A percentile compares a stretch with the other conserved stretches of the same genome.
phyloP scores from a whole-genome alignment of 2,797 vertebrate genomes.

The Channallabes apus region DNA sequence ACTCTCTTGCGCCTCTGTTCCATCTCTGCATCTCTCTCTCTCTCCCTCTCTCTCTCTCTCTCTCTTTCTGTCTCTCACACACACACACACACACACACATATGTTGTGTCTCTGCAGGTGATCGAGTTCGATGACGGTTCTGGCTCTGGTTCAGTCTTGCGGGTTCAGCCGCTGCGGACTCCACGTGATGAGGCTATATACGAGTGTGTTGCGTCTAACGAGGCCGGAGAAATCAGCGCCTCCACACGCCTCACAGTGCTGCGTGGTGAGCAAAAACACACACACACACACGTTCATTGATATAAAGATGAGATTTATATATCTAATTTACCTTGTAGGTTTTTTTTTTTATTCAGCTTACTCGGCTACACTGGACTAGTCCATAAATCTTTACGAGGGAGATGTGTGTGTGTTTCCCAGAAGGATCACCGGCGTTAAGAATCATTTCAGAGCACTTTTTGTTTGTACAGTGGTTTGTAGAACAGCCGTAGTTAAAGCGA shows the following conservation, averaged over 20 bases:
- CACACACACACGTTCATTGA: neutral
- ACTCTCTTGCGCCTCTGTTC: neutral
- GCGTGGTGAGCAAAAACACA: slow-evolving; percentile 78
- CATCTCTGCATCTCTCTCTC: slow-evolving; percentile 35
- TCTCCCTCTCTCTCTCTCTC: slow-evolving; percentile 45
- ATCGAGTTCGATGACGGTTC: slow-evolving; percentile 99
- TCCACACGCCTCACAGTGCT: slow-evolving; percentile 92
- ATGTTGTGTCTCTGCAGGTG: slow-evolving; percentile 74
- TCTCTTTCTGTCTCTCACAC: neutral
- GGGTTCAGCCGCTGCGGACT: slow-evolving; percentile 95
- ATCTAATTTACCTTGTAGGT: slow-evolving; percentile 45
- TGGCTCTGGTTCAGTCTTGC: slow-evolving; percentile 95
- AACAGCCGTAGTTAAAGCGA: neutral
- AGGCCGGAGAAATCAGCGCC: slow-evolving; percentile 89
- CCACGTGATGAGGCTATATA: slow-evolving; percentile 96
- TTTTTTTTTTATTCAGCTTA: slow-evolving; percentile 55
- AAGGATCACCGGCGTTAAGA: neutral
- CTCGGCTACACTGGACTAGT: neutral
- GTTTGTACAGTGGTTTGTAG: neutral
- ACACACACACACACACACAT: too few species aligned
- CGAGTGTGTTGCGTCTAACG: slow-evolving; percentile 95
- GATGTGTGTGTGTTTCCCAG: neutral
- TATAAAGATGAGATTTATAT: neutral
- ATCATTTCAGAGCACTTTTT: neutral
- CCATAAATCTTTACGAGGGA: neutral